phyloP scores from a whole-genome alignment of 2,113 vertebrate genomes.

The Panthera leo region DNA sequence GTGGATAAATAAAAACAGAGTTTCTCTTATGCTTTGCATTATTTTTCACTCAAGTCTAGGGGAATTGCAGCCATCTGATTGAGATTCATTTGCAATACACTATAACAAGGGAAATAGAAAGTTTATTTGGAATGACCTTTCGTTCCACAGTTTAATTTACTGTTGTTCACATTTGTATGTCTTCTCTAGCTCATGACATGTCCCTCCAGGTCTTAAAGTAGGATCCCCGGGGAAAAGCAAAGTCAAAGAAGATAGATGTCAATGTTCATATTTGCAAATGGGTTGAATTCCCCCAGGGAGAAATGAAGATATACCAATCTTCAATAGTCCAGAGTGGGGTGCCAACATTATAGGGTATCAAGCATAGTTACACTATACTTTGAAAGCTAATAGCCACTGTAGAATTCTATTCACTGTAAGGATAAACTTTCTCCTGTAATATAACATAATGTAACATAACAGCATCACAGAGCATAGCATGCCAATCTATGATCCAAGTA shows the following conservation, averaged over 20 bases:
- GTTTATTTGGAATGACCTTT: slow-evolving; percentile 74
- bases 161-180: not conserved
- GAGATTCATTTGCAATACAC: slow-evolving; percentile 77
- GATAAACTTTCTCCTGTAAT: not conserved
- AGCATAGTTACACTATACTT: slow-evolving; percentile 30
- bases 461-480: not conserved
- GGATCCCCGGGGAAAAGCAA: not conserved
- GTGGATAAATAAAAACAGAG: slow-evolving; percentile 27
- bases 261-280: slow-evolving; percentile 63
- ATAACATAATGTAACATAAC: not conserved
- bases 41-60: slow-evolving; percentile 43
- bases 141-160: slow-evolving; percentile 68
- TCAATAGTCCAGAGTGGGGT: not conserved
- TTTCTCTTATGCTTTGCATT: slow-evolving; percentile 55
- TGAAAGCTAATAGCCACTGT: slow-evolving; percentile 23
- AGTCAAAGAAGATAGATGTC: slow-evolving; percentile 53
- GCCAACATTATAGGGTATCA: not conserved
- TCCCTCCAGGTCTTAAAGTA: slow-evolving; percentile 58
- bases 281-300: not conserved
- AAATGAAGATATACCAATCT: slow-evolving; percentile 29
- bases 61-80: slow-evolving; percentile 50
- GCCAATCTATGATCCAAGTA: not conserved
- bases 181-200: slow-evolving; percentile 61
- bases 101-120: slow-evolving; percentile 66
- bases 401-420: not conserved